Evolutionary conservation across 2,888 invertebrate species (phyloP).

Genomic region (Patella caerulea): DNA sequence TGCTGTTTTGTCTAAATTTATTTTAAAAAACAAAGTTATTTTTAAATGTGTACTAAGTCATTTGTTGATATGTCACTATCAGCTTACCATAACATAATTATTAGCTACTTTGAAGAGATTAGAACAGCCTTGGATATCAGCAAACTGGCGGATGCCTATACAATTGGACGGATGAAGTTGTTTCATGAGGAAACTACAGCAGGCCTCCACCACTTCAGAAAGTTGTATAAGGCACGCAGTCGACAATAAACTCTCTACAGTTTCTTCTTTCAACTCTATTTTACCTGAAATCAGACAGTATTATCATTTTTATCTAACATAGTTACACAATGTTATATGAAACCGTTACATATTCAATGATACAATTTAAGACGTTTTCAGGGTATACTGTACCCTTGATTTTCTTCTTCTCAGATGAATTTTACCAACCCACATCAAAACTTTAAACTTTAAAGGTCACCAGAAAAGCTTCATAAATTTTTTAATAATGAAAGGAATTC

Average conservation of each 20-base stretch:
- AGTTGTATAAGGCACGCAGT: conserved; percentile 92
- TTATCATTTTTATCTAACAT: neutral
- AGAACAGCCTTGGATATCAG: conserved; percentile 87
- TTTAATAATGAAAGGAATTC: no score
- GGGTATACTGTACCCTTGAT: no score
- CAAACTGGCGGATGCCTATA: conserved; percentile 92
- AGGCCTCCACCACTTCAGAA: conserved; percentile 86
- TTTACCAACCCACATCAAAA: no score
- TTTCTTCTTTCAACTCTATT: conserved; percentile 89
- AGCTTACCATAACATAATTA: conserved; percentile 84
- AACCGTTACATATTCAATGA: neutral
- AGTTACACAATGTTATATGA: neutral
- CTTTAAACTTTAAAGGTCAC: no score
- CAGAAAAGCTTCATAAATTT: no score
- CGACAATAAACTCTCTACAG: conserved; percentile 87
- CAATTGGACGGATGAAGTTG: conserved; percentile 95
- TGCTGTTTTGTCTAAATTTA: no score
- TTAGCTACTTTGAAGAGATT: conserved; percentile 86
- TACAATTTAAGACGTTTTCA: neutral
- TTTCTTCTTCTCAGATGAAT: no score
- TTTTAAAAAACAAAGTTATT: no score
- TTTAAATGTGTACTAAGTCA: no score
- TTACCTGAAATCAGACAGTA: conserved; percentile 72
- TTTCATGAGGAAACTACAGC: conserved; percentile 89
- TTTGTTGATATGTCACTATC: no score